Conservation (phyloP, 2,797 vertebrate genomes). For the Catostomus latipinnis region DNA sequence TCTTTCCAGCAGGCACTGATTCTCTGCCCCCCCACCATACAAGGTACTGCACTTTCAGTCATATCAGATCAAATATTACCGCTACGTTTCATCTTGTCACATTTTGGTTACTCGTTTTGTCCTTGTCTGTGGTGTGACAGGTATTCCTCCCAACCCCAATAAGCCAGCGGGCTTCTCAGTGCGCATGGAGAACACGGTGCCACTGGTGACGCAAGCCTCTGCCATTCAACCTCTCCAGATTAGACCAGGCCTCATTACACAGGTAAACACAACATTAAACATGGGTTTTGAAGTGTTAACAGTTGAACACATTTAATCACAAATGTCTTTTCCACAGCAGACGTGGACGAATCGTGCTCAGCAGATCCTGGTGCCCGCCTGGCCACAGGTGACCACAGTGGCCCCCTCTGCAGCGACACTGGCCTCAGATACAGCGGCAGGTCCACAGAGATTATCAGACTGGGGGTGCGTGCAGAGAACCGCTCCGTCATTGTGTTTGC, state of each 20-base stretch:
- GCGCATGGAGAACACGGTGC: slow-evolving; percentile 91
- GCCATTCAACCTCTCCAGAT: slow-evolving; percentile 94
- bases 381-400: slow-evolving; percentile 92
- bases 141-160: slow-evolving; percentile 88
- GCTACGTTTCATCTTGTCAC: not conserved
- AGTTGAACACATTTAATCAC: too few species aligned
- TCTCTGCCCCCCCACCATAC: slow-evolving; percentile 92
- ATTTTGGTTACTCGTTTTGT: not conserved
- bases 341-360: slow-evolving; percentile 92
- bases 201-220: slow-evolving; percentile 91
- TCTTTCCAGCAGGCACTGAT: slow-evolving; percentile 96
- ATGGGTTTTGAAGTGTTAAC: too few species aligned
- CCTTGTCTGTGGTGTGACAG: slow-evolving; percentile 63
- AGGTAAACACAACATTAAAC: slow-evolving; percentile 75
- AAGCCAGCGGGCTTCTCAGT: slow-evolving; percentile 91
- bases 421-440: slow-evolving; percentile 90
- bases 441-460: slow-evolving; percentile 81
- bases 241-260: slow-evolving; percentile 92
- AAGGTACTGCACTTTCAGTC: slow-evolving; percentile 80
- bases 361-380: slow-evolving; percentile 93
- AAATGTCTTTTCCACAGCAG: slow-evolving; percentile 67
- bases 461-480: slow-evolving; percentile 87
- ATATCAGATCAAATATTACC: not conserved
- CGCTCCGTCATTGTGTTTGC: slow-evolving; percentile 2
- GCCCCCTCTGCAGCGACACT: slow-evolving; percentile 86